Base-by-base conservation (phyloP, 2,113 vertebrate genomes). In the Falco punctatus region DNA sequence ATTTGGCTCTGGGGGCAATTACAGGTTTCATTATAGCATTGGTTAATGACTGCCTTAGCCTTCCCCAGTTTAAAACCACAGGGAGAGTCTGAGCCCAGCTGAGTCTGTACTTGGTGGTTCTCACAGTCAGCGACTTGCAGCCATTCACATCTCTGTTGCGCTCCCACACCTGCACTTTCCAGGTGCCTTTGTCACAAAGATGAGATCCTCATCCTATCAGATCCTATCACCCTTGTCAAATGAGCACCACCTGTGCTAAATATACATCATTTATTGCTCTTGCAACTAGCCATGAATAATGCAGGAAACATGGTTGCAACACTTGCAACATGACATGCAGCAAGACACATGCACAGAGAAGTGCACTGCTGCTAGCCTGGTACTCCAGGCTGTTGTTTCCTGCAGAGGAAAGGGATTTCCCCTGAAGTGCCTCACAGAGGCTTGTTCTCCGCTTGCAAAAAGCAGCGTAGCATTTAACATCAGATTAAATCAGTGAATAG, bases 351-450 rank as follows among this genome's bases (percentile, higher is more conserved):
- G 1, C 32, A 58, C n/a, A 35, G 44, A 90, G 38, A 35, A 42
- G 4, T 7, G 33, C 12, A 3, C 6, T 16, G 30, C 44, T 71
- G 52, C 69, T 44, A 6, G 2, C 30, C 81, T 52, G 48, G 35
- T 15, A 33, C 54, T 86, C 2, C 0, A 58, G 61, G 38, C 17
- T 0, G 0, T n/a, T 74, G 49, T 49, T 89, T 71, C 8, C 5
- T 64, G 72, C 57, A 67, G 65, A 92, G 81, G 58, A 64, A 38
- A 88, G 64, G 81, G 52, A 79, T 87, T 86, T 79, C 73, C 69
- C 69, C 73, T 27, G 3, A 74, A 79, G 70, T 65, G 51, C 38
- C 65, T 89, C 65, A 10, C 59, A 15, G 48, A 59, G 21, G 26
- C n/a, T 96, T 71, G 27, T 73, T 77, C 81, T 90, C 30, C 0